Conservation (phyloP, 2,113 vertebrate species). For the Antechinus flavipes region DNA sequence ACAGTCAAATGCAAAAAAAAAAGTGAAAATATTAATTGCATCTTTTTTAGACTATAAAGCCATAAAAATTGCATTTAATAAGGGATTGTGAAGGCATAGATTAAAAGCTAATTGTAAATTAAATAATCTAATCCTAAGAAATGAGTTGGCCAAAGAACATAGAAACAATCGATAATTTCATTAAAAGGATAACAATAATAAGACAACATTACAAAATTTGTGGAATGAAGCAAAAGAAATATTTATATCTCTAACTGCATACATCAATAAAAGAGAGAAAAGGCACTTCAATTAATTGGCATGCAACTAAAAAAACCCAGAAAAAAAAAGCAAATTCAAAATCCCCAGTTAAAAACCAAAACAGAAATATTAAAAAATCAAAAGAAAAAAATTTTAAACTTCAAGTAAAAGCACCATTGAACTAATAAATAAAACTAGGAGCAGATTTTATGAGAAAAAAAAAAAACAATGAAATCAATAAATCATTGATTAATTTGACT, state of each 20-base stretch:
- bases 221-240: background rate
- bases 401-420: background rate
- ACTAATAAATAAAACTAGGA: background rate
- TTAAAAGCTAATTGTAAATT: background rate
- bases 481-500: background rate
- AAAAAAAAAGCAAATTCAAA: background rate
- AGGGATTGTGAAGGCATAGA: background rate
- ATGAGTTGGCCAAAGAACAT: background rate
- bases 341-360: background rate
- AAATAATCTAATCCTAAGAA: background rate
- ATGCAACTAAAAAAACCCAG: background rate
- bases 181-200: background rate
- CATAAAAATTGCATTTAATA: background rate
- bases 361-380: background rate
- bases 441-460: background rate
- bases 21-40: background rate
- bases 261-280: background rate
- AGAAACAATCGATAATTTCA: background rate
- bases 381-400: background rate
- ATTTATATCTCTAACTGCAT: background rate
- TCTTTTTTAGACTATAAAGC: background rate
- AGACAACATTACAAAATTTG: background rate
- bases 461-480: background rate
- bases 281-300: background rate
- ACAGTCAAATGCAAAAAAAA: background rate